These are phyloP conservation scores for Drosophila bifasciata DNA, from an alignment of 1,140 invertebrate genomes.

Conservation along the genomic window DNA sequence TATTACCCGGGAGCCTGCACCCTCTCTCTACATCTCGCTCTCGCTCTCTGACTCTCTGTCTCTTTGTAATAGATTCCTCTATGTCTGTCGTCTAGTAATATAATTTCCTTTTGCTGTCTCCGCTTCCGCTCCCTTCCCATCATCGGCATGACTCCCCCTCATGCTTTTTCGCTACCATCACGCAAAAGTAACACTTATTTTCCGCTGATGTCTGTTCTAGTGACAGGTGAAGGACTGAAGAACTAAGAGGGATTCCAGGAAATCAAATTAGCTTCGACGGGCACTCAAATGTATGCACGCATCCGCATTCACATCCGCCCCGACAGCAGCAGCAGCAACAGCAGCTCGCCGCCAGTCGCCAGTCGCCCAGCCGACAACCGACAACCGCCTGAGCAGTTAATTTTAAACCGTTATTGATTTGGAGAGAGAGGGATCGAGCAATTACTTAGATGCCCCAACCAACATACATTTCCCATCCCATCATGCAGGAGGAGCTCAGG, in stretches of 20 bases:
- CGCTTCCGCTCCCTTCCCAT: constrained; percentile 6
- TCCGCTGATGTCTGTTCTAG: background rate
- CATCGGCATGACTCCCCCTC: background rate
- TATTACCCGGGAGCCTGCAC: background rate
- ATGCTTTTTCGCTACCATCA: background rate
- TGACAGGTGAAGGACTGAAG: background rate
- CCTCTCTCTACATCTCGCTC: background rate
- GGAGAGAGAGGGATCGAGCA: constrained; percentile 15
- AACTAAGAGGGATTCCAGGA: background rate
- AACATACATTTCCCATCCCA: background rate
- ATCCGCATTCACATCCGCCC: background rate
- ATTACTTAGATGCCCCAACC: background rate
- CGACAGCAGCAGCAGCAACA: too few relatives aligned
- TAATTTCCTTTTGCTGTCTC: constrained; percentile 39
- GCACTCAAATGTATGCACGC: constrained; percentile 14
- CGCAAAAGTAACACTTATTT: constrained; percentile 22
- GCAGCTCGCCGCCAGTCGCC: too few relatives aligned
- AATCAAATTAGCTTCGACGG: constrained; percentile 30
- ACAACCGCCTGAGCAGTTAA: constrained; percentile 23
- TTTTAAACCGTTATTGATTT: constrained; percentile 49
- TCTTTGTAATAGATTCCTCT: constrained; percentile 12
- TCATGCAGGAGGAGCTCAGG: constrained; percentile 13
- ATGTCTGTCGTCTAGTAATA: constrained; percentile 35
- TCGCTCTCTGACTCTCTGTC: background rate
- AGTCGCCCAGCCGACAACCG: too few relatives aligned